Base-by-base conservation (phyloP, 2,113 vertebrate genomes). In the Acrocephalus arundinaceus region DNA sequence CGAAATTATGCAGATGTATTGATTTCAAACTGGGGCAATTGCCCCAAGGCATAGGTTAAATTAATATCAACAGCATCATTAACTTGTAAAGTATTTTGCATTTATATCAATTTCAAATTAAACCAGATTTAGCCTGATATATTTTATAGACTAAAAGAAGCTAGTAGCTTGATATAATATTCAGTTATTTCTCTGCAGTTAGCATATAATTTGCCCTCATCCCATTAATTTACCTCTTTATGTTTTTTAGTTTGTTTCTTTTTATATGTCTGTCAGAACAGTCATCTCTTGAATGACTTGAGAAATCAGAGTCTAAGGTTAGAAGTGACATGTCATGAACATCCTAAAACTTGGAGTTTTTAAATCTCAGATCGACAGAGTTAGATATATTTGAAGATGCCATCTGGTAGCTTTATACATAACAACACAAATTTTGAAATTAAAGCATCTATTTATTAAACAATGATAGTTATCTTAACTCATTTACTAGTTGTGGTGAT, bases 321-420 rank as follows among this genome's bases (percentile, higher is more conserved):
- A 96, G 78, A 88, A 91, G 39, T 86, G 79, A 80, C 63, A 62
- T 71, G 67, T 94, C 87, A 93, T 0, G 2, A 95, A 89, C 84
- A 83, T 72, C 71, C 49, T 72, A 81, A 83, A 86, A 58, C 59
- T 59, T 62, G 58, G 5, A 13, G 2, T 6, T 80, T 87, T 82
- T 57, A 81, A 92, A 89, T 39, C 22, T 82, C 17, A 1, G 37
- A 87, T 94, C 62, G 78, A 74, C 71, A 83, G 37, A 85, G 33
- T 83, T 52, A 52, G 25, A 76, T 94, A 7, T 87, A 92, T 92
- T 97, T 87, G 78, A 85, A 91, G 90, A 92, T 68, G 74, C 80
- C 95, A 96, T 96, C 94, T 96, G 90, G 85, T 77, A 93, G 27
- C 58, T 85, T 91, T 70, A 90, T 54, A 59, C 13, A 89, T 83